Conservation (phyloP, 2,797 vertebrate genomes). For the Alouatta caraya region DNA sequence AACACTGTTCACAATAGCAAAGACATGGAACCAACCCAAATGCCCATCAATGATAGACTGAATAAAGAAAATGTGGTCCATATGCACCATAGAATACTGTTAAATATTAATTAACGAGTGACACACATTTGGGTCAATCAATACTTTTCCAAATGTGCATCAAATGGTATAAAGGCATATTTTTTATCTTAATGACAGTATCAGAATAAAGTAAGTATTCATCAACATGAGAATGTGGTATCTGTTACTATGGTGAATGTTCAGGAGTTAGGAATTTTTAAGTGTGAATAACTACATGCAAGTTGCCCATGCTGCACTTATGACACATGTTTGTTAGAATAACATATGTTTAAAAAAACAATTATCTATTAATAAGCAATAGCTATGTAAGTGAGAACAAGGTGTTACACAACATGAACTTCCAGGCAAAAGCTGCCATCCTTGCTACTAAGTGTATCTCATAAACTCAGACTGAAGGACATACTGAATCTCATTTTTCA, state of each 20-base stretch:
- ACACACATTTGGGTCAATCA: background rate
- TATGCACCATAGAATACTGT: background rate
- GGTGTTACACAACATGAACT: background rate
- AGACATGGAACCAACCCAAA: background rate
- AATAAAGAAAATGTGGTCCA: background rate
- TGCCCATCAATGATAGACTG: background rate
- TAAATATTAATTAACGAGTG: background rate
- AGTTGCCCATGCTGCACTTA: background rate
- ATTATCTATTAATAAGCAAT: background rate
- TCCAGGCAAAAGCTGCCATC: background rate
- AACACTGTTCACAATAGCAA: background rate
- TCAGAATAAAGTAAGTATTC: background rate
- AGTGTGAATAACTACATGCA: background rate
- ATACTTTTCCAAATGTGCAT: background rate
- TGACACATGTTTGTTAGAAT: conserved; percentile 6
- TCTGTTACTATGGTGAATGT: background rate
- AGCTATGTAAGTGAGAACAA: background rate
- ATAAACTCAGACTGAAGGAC: background rate
- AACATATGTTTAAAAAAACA: background rate
- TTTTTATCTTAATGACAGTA: background rate
- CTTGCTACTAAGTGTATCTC: background rate
- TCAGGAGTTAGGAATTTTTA: background rate
- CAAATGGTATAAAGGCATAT: background rate
- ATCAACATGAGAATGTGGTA: background rate
- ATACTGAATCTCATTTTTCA: background rate